Evolutionary conservation across 2,113 vertebrate genomes (phyloP).

Genomic region (Trematocara unimaculatum): DNA sequence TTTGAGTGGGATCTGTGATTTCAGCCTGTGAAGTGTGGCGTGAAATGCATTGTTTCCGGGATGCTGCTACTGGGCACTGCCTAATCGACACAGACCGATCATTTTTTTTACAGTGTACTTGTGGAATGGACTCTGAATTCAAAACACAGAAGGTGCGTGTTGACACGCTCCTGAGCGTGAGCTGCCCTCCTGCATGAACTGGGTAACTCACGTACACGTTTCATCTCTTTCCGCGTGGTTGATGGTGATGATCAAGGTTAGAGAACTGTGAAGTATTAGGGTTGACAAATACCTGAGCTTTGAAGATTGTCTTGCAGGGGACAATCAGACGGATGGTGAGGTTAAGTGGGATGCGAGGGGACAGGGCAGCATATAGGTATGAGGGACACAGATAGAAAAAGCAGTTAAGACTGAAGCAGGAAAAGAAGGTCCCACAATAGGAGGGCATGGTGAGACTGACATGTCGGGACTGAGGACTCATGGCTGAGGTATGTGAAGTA

Average conservation of each 20-base stretch:
- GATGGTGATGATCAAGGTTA: not conserved
- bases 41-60: not conserved
- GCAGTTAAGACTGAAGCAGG: not conserved
- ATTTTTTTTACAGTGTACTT: conserved; percentile 32
- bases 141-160: conserved; percentile 28
- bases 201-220: not conserved
- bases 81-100: not conserved
- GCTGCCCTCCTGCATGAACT: not conserved
- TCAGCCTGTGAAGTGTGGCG: not conserved
- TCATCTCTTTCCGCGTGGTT: not conserved
- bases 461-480: not conserved
- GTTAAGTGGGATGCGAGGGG: conserved; percentile 8
- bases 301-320: conserved; percentile 19
- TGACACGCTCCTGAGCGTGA: conserved; percentile 1
- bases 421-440: not conserved
- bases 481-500: not conserved
- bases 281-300: conserved; percentile 32
- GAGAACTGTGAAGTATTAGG: conserved; percentile 8
- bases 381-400: not conserved
- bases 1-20: not conserved
- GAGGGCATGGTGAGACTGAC: not conserved
- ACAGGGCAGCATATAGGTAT: not conserved
- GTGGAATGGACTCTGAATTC: conserved; percentile 25
- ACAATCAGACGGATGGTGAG: conserved; percentile 24
- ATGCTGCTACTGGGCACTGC: not conserved